These are phyloP conservation scores for Aldrovandia affinis DNA, from an alignment of 2,797 vertebrate species.

Conservation along the genomic window DNA sequence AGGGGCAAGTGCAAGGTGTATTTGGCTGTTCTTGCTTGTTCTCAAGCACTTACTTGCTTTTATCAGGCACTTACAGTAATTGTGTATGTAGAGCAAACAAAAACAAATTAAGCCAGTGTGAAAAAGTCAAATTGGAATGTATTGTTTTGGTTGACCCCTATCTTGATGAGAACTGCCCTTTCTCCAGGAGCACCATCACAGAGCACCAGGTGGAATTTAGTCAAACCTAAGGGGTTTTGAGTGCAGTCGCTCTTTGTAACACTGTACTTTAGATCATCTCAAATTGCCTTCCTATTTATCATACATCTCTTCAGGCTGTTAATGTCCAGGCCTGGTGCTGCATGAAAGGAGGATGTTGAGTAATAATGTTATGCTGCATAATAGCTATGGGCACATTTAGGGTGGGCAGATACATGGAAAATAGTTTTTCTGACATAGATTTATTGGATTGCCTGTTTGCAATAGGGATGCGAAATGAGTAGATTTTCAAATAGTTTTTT, in stretches of 20 bases:
- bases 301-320: too few relatives aligned
- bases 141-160: not conserved
- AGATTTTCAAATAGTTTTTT: not conserved
- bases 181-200: not conserved
- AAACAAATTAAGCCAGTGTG: conserved; percentile 9
- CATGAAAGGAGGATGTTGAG: not conserved
- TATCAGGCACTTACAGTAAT: not conserved
- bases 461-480: not conserved
- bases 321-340: not conserved
- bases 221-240: not conserved
- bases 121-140: not conserved
- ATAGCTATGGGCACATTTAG: too few relatives aligned
- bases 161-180: not conserved
- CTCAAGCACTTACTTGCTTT: not conserved
- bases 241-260: not conserved
- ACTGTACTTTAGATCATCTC: not conserved
- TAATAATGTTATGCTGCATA: not conserved
- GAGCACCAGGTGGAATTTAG: not conserved
- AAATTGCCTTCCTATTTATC: too few relatives aligned
- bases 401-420: too few relatives aligned
- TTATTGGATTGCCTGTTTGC: not conserved
- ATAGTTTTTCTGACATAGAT: not conserved
- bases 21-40: not conserved
- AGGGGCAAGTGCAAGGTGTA: not conserved
- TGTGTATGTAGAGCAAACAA: not conserved